Conservation (phyloP, 2,888 invertebrate genomes). For the Lordiphosa fenestrarum region DNA sequence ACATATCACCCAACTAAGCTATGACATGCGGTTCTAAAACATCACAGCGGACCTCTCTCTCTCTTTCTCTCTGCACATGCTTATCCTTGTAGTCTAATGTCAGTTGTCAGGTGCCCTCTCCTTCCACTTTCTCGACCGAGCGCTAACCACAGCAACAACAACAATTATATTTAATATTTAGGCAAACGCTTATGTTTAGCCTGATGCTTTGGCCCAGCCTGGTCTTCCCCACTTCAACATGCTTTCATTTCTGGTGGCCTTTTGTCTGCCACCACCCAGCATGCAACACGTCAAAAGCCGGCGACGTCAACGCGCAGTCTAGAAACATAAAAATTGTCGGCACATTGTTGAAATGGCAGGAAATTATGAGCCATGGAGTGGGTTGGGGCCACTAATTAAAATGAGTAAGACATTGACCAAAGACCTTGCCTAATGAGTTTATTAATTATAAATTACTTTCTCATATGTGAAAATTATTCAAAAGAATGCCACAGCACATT, state of each 20-base stretch:
- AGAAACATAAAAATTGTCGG: slow-evolving; percentile 61
- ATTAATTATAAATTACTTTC: slow-evolving; percentile 70
- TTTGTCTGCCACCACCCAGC: slow-evolving; percentile 43
- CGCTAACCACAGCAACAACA: slow-evolving; percentile 12
- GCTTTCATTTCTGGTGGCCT: slow-evolving; percentile 29
- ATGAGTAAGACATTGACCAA: slow-evolving; percentile 45
- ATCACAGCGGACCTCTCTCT: slow-evolving; percentile 9
- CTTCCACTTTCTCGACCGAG: too few species aligned
- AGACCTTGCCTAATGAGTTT: slow-evolving; percentile 64
- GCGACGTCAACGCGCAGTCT: slow-evolving; percentile 41
- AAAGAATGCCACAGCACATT: slow-evolving; percentile 1
- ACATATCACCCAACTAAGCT: slow-evolving; percentile 24
- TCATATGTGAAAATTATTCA: slow-evolving; percentile 4
- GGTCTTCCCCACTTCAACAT: neutral
- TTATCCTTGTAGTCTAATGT: slow-evolving; percentile 21
- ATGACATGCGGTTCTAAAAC: slow-evolving; percentile 55
- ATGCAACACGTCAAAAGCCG: slow-evolving; percentile 49
- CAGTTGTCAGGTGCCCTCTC: slow-evolving; percentile 31
- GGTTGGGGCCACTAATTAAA: slow-evolving; percentile 30
- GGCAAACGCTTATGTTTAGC: slow-evolving; percentile 56
- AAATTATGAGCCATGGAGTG: slow-evolving; percentile 51
- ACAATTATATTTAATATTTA: slow-evolving; percentile 68
- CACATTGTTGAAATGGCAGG: slow-evolving; percentile 68
- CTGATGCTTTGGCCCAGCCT: neutral
- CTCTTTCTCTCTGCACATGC: slow-evolving; percentile 1